These are phyloP conservation scores for Drosophila setosimentum DNA, from an alignment of 2,888 invertebrate species.

Conservation along the genomic window DNA sequence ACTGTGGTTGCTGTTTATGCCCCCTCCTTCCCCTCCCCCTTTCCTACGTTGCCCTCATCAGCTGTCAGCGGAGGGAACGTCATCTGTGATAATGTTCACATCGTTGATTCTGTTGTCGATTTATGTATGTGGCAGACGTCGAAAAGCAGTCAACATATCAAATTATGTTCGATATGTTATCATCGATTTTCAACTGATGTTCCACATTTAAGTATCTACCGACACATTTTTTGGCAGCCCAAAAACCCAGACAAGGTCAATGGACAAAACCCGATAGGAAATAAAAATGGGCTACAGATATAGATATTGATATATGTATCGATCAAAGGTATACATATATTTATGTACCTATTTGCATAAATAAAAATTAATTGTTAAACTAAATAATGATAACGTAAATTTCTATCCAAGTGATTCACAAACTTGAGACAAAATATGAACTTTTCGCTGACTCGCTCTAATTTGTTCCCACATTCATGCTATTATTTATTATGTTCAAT, in stretches of 20 bases:
- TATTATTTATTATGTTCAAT: not conserved
- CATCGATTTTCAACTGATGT: constrained; percentile 41
- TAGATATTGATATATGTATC: not conserved
- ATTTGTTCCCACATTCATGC: not conserved
- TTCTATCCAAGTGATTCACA: not conserved
- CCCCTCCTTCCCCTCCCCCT: not conserved
- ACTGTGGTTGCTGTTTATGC: not conserved
- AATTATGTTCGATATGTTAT: constrained; percentile 70
- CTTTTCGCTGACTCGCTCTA: not conserved
- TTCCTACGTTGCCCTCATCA: constrained; percentile 47
- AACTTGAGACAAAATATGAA: not conserved
- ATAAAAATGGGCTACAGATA: not conserved
- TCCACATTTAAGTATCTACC: constrained; percentile 39
- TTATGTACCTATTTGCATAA: not conserved
- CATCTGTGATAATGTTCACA: constrained; percentile 51
- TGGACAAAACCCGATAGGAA: not conserved
- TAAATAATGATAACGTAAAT: not conserved
- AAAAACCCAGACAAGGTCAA: not conserved
- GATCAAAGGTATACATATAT: not conserved
- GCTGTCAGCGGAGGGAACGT: constrained; percentile 33
- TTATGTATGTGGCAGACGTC: constrained; percentile 27
- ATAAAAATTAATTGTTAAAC: not conserved
- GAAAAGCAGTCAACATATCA: constrained; percentile 48
- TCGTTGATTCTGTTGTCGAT: constrained; percentile 9
- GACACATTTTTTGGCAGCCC: not conserved